Evolutionary conservation across 2,888 invertebrate genomes (phyloP), one percentile per base, ranked within the genome.

Genomic region (Polyommatus icarus): DNA sequence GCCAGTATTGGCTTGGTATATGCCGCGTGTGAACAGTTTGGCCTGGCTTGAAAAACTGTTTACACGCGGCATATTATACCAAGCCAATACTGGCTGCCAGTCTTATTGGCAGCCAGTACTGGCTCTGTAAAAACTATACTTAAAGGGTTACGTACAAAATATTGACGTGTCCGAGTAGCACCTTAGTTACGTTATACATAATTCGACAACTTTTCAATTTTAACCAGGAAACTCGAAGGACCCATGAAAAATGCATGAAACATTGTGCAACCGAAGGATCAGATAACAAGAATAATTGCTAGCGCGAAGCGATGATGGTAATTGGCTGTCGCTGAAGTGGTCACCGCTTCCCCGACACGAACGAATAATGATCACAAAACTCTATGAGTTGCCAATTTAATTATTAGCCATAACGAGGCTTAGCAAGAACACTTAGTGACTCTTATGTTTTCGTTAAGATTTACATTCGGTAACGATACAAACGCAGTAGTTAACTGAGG

Each of bases 321-420:
- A 75, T 75, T 54, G 50, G 75, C 75, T 75, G 75, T 18, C 75
- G 18, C 73, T 54, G 75, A 73, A 73, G 73, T 73, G 73, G 73
- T 50, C 73, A 73, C 50, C 73, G 4, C 73, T 46, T 24, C 36
- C 7, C 46, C 20, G 18, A 40, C 54, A 54, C 73, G 50, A 29
- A 54, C 50, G 5, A 50, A 75, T 75, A 75, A 54, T 54, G 54
- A 54, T 54, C 67, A 67, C 24, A 29, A 67, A 61, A 67, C 29
- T 67, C 67, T 29, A 61, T 61, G 24, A 29, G 67, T 67, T 67
- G 15, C 67, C 67, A 67, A 67, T 32, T 67, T 67, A 15, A 67
- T 54, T 54, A 54, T 54, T 54, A 54, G 18, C 54, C 54, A 54
- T 54, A 18, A 18, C 54, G 54, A 54, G 54, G 54, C 50, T 50